phyloP scores from a whole-genome alignment of 2,888 invertebrate species.

The Metellina segmentata region DNA sequence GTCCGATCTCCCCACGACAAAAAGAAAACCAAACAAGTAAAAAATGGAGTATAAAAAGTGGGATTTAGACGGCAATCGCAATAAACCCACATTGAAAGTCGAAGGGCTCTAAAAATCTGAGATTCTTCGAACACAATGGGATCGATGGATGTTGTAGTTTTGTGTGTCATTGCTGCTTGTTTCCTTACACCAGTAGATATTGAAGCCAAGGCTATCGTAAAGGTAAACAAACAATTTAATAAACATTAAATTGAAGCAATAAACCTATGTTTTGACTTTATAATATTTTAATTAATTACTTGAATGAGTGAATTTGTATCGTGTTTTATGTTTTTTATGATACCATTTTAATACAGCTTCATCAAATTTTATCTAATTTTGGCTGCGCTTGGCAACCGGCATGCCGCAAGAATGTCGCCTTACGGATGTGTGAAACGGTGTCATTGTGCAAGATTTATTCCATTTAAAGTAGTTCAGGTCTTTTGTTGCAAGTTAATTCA shows the following conservation, averaged over 20 bases:
- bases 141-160: slow-evolving; percentile 40
- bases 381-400: too few relatives aligned
- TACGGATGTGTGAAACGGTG: too few relatives aligned
- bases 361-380: not conserved
- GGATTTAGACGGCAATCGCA: slow-evolving; percentile 7
- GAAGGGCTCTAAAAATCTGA: not conserved
- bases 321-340: not conserved
- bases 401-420: too few relatives aligned
- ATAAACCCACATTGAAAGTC: slow-evolving; percentile 40
- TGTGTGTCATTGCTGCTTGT: slow-evolving; percentile 34
- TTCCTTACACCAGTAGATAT: slow-evolving; percentile 50
- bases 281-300: too few relatives aligned
- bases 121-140: slow-evolving; percentile 53
- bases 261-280: too few relatives aligned
- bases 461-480: too few relatives aligned
- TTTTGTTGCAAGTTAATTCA: too few relatives aligned
- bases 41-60: slow-evolving; percentile 67
- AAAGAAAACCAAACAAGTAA: slow-evolving; percentile 35
- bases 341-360: not conserved
- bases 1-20: slow-evolving; percentile 21
- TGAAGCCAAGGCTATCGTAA: slow-evolving; percentile 58
- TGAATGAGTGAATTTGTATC: too few relatives aligned
- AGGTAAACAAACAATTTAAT: slow-evolving; percentile 45
- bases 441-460: too few relatives aligned
- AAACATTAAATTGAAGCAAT: too few relatives aligned